Percentiles rank a stretch among this genome's conserved stretches.
Evolutionary conservation across 2,113 vertebrate species (phyloP).

Genomic region (Alaudala cheleensis): DNA sequence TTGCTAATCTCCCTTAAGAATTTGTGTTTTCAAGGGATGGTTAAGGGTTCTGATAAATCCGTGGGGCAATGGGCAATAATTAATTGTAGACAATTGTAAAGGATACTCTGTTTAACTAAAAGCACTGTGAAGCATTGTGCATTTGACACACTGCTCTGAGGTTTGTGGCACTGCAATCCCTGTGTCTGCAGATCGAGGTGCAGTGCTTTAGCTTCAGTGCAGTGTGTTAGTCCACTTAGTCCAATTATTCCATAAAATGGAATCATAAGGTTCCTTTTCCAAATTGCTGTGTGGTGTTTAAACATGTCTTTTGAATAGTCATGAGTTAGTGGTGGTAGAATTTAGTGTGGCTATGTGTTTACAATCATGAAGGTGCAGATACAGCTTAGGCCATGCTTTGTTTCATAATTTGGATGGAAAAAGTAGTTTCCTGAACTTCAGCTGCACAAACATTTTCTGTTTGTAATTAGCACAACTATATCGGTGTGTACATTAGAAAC

Average conservation of each 20-base stretch:
- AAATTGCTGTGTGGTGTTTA: neutral
- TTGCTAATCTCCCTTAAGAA: neutral
- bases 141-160: neutral
- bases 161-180: rapidly evolving
- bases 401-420: neutral
- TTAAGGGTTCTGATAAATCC: neutral
- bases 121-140: neutral
- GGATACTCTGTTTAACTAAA: neutral
- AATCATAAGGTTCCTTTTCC: neutral
- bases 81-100: neutral
- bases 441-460: neutral
- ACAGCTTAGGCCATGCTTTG: neutral
- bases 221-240: neutral
- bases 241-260: neutral
- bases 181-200: neutral
- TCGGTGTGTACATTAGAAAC: neutral
- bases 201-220: neutral
- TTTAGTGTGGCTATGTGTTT: neutral
- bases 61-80: rapidly evolving
- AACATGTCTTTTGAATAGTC: neutral
- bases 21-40: neutral
- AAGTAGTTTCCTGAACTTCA: neutral
- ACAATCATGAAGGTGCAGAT: neutral
- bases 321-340: neutral
- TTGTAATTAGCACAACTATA: neutral